Conservation (phyloP, 2,113 vertebrate genomes). For the Gymnorhina tibicen region DNA sequence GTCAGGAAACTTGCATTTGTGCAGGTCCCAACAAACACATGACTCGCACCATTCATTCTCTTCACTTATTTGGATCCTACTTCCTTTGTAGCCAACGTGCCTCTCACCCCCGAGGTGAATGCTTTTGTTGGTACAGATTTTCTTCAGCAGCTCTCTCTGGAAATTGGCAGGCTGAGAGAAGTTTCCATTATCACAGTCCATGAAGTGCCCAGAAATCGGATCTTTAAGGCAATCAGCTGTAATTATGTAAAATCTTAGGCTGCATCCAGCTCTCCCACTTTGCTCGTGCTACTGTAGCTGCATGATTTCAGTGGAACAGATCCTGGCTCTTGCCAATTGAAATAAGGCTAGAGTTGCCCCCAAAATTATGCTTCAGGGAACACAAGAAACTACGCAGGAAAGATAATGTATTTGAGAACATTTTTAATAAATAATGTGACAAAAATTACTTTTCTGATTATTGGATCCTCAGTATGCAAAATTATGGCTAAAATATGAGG, state of each 20-base stretch:
- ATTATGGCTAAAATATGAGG: slow-evolving; percentile 86
- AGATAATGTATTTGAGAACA: slow-evolving; percentile 81
- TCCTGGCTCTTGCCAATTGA: neutral
- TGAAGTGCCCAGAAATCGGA: slow-evolving; percentile 5
- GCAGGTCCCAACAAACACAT: neutral
- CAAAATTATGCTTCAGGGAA: neutral
- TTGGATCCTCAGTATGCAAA: slow-evolving; percentile 86
- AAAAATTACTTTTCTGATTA: slow-evolving; percentile 87
- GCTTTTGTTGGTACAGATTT: slow-evolving; percentile 25
- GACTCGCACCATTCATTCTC: neutral
- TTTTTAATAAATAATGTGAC: slow-evolving; percentile 92
- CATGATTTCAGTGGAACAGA: neutral
- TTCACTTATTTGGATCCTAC: neutral
- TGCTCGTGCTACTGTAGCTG: neutral
- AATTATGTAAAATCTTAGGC: slow-evolving; percentile 3
- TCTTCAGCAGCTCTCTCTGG: neutral
- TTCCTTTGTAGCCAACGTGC: neutral
- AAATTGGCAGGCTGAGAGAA: slow-evolving; percentile 13
- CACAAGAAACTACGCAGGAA: slow-evolving; percentile 59
- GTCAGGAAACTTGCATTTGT: neutral
- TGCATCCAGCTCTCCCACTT: neutral
- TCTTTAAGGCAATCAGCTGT: slow-evolving; percentile 21
- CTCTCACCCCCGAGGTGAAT: neutral
- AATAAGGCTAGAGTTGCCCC: neutral
- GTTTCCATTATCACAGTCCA: slow-evolving; percentile 8